Evolutionary conservation across 2,888 invertebrate genomes (phyloP).

Genomic region (Eurytoma californica): DNA sequence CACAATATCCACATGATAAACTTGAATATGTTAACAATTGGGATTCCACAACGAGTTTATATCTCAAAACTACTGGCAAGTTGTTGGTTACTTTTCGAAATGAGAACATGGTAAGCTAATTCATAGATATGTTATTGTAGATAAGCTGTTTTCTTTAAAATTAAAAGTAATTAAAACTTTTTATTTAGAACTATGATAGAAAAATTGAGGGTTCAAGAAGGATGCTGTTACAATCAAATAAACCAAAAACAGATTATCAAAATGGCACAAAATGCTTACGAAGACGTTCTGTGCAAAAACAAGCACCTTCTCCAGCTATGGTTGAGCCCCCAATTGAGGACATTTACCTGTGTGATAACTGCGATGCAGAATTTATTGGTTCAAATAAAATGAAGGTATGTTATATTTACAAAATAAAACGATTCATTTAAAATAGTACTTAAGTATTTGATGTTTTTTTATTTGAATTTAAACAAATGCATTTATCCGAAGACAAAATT

Average conservation of each 20-base stretch:
- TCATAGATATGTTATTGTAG: not conserved
- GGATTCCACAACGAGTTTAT: constrained; percentile 84
- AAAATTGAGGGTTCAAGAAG: constrained; percentile 72
- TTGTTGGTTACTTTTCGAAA: constrained; percentile 85
- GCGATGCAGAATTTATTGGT: constrained; percentile 84
- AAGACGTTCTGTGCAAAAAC: constrained; percentile 64
- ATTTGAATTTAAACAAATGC: not conserved
- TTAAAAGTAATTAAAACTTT: not conserved
- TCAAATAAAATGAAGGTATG: constrained; percentile 77
- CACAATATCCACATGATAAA: constrained; percentile 80
- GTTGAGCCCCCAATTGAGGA: constrained; percentile 79
- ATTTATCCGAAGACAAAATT: not conserved
- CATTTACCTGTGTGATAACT: constrained; percentile 85
- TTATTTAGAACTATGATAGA: constrained; percentile 71
- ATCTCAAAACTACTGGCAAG: constrained; percentile 80
- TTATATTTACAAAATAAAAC: not conserved
- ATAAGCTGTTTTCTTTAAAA: not conserved
- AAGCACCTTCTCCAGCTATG: constrained; percentile 75
- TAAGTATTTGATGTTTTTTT: not conserved
- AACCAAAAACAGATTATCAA: constrained; percentile 59
- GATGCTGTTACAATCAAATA: constrained; percentile 74
- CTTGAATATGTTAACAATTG: constrained; percentile 84
- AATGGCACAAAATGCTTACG: constrained; percentile 64
- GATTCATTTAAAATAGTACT: not conserved
- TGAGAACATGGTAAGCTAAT: constrained; percentile 80